phyloP scores from a whole-genome alignment of 2,888 invertebrate genomes.

The Rotaria macrura region DNA sequence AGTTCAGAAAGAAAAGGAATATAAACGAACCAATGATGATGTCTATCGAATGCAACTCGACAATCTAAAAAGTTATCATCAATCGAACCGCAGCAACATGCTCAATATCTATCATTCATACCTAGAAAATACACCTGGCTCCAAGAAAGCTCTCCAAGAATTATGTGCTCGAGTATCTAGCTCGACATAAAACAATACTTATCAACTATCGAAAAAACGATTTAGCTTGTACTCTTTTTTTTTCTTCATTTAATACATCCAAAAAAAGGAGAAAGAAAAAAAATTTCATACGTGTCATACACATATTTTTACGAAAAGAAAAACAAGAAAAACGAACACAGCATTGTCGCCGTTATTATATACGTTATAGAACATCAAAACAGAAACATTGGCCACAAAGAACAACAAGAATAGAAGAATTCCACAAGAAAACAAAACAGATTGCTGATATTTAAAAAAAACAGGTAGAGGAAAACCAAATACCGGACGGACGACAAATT shows the following conservation, averaged over 20 bases:
- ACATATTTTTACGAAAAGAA: background rate
- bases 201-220: background rate
- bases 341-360: background rate
- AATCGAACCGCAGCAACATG: slow-evolving; percentile 41
- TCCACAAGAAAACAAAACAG: background rate
- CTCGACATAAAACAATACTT: background rate
- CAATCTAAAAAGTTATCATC: slow-evolving; percentile 42
- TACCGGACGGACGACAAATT: background rate
- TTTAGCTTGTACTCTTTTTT: background rate
- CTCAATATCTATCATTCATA: slow-evolving; percentile 46
- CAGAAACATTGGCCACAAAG: background rate
- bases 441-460: background rate
- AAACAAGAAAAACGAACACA: background rate
- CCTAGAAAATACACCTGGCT: slow-evolving; percentile 48
- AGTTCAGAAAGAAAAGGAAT: slow-evolving; percentile 41
- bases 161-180: background rate
- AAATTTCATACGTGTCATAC: background rate
- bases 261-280: background rate
- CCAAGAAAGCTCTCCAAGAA: slow-evolving; percentile 43
- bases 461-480: background rate
- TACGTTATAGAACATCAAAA: background rate
- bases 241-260: background rate
- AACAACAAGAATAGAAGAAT: background rate
- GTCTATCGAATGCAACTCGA: slow-evolving; percentile 48
- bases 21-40: slow-evolving; percentile 44